Conservation (phyloP, 2,888 invertebrate genomes). For the Orchesella flavescens region DNA sequence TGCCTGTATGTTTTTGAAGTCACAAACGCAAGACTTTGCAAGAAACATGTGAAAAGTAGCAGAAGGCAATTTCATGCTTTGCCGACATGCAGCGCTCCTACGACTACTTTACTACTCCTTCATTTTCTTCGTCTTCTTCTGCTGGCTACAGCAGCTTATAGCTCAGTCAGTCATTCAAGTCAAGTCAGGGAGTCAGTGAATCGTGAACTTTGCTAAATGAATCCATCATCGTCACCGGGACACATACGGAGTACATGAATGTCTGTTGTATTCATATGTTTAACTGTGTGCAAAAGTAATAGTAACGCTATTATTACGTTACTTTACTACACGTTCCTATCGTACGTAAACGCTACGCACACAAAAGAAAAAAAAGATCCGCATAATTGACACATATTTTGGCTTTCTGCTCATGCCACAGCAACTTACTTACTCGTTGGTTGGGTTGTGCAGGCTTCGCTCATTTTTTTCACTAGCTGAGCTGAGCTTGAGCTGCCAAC, state of each 20-base stretch:
- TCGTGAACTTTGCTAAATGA: slow-evolving; percentile 53
- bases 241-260: not conserved
- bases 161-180: slow-evolving; percentile 34
- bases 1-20: too few species aligned
- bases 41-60: slow-evolving; percentile 27
- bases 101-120: slow-evolving; percentile 8
- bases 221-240: slow-evolving; percentile 54
- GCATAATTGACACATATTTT: slow-evolving; percentile 59
- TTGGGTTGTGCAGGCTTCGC: not conserved
- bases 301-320: not conserved
- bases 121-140: slow-evolving; percentile 19
- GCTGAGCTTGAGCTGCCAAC: not conserved
- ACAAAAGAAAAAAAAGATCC: slow-evolving; percentile 30
- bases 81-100: not conserved
- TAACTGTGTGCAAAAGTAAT: not conserved
- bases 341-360: not conserved
- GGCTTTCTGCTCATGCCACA: not conserved
- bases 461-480: not conserved
- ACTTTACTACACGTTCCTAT: not conserved
- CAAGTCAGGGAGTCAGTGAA: slow-evolving; percentile 46
- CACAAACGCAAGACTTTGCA: not conserved
- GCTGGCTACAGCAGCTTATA: not conserved
- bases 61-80: slow-evolving; percentile 56
- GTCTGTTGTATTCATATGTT: not conserved
- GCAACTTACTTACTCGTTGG: too few species aligned